Conservation (phyloP, 2,888 invertebrate species). For the Branchellion lobata region DNA sequence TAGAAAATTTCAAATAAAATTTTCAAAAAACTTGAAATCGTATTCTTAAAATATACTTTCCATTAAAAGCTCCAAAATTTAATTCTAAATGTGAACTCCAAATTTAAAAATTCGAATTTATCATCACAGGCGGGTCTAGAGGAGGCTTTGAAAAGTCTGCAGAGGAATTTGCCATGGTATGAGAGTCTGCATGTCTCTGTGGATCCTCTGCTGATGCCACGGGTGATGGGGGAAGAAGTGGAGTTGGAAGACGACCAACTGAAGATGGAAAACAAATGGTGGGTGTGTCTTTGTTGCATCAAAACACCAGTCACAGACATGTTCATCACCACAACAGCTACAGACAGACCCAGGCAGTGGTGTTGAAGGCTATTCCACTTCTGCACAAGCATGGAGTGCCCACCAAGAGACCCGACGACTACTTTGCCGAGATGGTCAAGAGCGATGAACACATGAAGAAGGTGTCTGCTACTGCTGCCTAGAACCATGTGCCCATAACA, state of each 20-base stretch:
- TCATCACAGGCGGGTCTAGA: slow-evolving; percentile 68
- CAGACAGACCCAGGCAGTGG: slow-evolving; percentile 72
- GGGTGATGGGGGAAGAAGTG: background rate
- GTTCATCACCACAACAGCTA: slow-evolving; percentile 57
- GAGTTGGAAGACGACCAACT: slow-evolving; percentile 72
- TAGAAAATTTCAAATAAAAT: no score
- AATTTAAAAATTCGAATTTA: no score
- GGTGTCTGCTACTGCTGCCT: no score
- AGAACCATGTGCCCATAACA: no score
- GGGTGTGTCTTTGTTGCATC: slow-evolving; percentile 53
- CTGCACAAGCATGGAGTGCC: slow-evolving; percentile 75
- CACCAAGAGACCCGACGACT: slow-evolving; percentile 88
- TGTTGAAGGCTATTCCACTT: slow-evolving; percentile 75
- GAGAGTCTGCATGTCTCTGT: slow-evolving; percentile 80
- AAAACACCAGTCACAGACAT: slow-evolving; percentile 61
- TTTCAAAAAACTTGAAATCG: no score
- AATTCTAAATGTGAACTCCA: no score
- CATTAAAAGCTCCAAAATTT: no score
- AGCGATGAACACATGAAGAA: slow-evolving; percentile 96
- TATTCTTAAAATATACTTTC: no score
- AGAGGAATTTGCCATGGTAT: slow-evolving; percentile 77
- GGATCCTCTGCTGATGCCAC: slow-evolving; percentile 66
- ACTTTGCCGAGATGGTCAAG: slow-evolving; percentile 98
- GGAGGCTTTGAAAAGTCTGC: slow-evolving; percentile 73
- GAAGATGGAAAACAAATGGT: slow-evolving; percentile 79